Evolutionary conservation across 2,797 vertebrate genomes (phyloP).

Genomic region (Hoplostethus atlanticus): DNA sequence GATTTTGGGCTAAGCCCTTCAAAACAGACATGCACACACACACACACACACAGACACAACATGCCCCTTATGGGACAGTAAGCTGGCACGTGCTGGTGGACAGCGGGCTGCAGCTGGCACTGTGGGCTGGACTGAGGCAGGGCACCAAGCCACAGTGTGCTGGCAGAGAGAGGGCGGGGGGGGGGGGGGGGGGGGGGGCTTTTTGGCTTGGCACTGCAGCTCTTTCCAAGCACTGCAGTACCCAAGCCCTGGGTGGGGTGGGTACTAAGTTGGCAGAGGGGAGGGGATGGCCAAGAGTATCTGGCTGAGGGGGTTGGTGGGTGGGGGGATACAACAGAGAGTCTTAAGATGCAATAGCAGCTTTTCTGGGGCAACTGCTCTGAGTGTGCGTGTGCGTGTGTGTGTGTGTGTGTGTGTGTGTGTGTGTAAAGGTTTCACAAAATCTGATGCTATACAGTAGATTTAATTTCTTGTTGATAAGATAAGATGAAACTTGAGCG

Average conservation of each 20-base stretch:
- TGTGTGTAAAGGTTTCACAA: too few species aligned
- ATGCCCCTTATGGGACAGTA: conserved; percentile 55
- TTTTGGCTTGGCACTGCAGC: conserved; percentile 43
- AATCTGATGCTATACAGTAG: too few species aligned
- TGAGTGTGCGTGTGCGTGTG: conserved; percentile 16
- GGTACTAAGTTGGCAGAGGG: conserved; percentile 28
- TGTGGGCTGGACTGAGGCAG: conserved; percentile 36
- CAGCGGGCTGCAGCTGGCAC: conserved; percentile 74
- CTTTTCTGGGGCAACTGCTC: conserved; percentile 58
- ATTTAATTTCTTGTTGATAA: too few species aligned
- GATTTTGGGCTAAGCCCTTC: conserved; percentile 75
- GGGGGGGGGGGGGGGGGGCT: conserved; percentile 16
- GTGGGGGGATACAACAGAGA: conserved; percentile 16
- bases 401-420: not conserved
- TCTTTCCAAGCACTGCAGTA: conserved; percentile 45
- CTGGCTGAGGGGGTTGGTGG: not conserved
- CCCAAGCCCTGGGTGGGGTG: conserved; percentile 31
- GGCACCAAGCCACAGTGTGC: conserved; percentile 44
- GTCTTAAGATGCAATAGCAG: conserved; percentile 23
- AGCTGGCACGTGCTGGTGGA: conserved; percentile 63
- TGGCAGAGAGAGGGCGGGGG: conserved; percentile 39
- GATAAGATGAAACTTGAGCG: conserved; percentile 14
- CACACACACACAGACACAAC: conserved; percentile 34
- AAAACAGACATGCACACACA: conserved; percentile 51
- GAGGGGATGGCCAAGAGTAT: conserved; percentile 1